phyloP scores from a whole-genome alignment of 2,888 invertebrate species.

The Lasius fuliginosus region DNA sequence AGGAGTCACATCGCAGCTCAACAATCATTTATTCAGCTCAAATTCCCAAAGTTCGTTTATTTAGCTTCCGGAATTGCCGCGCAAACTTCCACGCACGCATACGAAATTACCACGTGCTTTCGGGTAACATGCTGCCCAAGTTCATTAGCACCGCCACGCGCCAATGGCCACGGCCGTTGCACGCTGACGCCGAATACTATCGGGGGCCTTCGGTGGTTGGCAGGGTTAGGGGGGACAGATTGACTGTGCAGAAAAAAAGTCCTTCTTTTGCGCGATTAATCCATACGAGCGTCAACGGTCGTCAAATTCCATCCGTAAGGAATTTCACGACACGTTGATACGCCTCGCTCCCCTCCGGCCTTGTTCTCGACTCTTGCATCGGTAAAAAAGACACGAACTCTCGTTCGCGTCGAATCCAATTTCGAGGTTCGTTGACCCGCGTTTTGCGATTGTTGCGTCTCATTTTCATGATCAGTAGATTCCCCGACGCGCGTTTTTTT shows the following conservation, averaged over 20 bases:
- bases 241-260: constrained; percentile 32
- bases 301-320: constrained; percentile 61
- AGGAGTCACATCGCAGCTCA: neutral
- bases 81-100: constrained; percentile 25
- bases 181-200: constrained; percentile 57
- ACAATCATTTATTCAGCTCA: constrained; percentile 15
- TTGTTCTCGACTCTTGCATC: constrained; percentile 33
- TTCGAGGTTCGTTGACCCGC: constrained; percentile 40
- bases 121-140: constrained; percentile 68
- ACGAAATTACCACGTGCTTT: constrained; percentile 65
- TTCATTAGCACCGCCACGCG: constrained; percentile 78
- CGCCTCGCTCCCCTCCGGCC: neutral
- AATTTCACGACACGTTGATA: constrained; percentile 45
- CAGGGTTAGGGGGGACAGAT: constrained; percentile 23
- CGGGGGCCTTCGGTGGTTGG: constrained; percentile 9
- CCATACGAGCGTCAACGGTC: constrained; percentile 30
- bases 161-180: constrained; percentile 70
- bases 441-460: constrained; percentile 52
- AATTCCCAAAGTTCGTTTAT: constrained; percentile 14
- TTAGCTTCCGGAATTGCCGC: constrained; percentile 3
- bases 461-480: constrained; percentile 14
- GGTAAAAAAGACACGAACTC: constrained; percentile 50
- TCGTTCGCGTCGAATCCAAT: constrained; percentile 42
- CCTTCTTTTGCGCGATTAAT: constrained; percentile 8
- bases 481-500: constrained; percentile 8